Evolutionary conservation across 2,113 vertebrate species (phyloP), one percentile per base, ranked within the genome.

Genomic region (Malurus cyaneus): DNA sequence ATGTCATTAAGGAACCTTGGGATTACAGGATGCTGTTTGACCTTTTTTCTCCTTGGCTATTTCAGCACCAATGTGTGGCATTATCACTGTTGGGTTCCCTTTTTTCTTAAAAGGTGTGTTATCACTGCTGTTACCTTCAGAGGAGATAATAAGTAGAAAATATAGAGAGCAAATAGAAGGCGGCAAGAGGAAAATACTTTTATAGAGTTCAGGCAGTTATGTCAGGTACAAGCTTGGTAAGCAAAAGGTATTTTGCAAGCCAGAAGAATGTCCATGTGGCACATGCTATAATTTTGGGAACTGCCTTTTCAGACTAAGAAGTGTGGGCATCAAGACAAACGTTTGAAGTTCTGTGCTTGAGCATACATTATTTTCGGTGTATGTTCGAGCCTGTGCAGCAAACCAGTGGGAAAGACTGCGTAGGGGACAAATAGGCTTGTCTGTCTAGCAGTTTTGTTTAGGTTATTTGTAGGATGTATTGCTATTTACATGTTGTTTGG

Each of bases 311-410:
- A 69, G 66, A 2, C 19, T 49, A 53, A 67, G 80, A 46, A 69
- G 32, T 28, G 12, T 9, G 47, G 82, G 54, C 59, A 65, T 36
- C 0, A 4, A 44, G 66, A 15, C 65, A 69, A 82, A 76, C 17
- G 16, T 54, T 87, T 86, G 32, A 84, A 42, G 24, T 81, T 59
- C 5, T 0, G 7, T 36, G 13, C 28, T 47, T 76, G 59, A 52
- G 23, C 6, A 3, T 5, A 8, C 0, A 0, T 86, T 86, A 7
- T 20, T 10, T 39, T 70, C 0, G 0, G 14, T 79, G 1, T 12
- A 4, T 5, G 14, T 59, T 14, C 8, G 64, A 29, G 49, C 0
- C 1, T 18, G 0, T 4, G 17, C 57, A 67, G 57, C 47, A 54
- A 50, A 29, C 14, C 39, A 11, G 53, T 52, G 71, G 44, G 46